Evolutionary conservation across 1,140 invertebrate genomes (phyloP).

Genomic region (Liolophura sinensis): DNA sequence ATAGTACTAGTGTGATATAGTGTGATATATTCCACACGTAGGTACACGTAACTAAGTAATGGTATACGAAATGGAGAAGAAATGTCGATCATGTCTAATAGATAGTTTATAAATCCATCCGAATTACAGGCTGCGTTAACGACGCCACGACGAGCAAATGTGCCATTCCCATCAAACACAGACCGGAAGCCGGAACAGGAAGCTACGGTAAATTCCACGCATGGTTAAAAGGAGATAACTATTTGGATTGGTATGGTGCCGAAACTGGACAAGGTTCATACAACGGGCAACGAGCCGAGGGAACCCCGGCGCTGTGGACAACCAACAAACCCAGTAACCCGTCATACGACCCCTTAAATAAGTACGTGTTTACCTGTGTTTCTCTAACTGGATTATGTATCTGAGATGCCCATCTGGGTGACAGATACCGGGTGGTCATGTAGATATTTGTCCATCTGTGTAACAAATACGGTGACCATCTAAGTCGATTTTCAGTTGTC

Average conservation of each 20-base stretch:
- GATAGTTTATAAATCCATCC: no score
- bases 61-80: not conserved
- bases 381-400: no score
- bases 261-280: constrained; percentile 56
- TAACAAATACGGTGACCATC: no score
- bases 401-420: no score
- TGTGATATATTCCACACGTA: not conserved
- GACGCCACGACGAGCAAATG: constrained; percentile 46
- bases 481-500: no score
- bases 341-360: constrained; percentile 30
- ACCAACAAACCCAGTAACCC: constrained; percentile 43
- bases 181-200: constrained; percentile 9
- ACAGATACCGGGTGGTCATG: no score
- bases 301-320: constrained; percentile 60
- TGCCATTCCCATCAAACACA: constrained; percentile 56
- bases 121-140: constrained; percentile 27
- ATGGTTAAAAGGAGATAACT: constrained; percentile 56
- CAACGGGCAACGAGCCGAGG: constrained; percentile 43
- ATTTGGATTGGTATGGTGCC: constrained; percentile 59
- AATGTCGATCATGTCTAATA: not conserved
- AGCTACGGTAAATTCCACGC: constrained; percentile 35
- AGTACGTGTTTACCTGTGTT: constrained; percentile 18
- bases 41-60: not conserved
- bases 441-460: no score
- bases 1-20: no score